Conservation (phyloP, 2,888 invertebrate genomes). For the Cylloceria caligata region DNA sequence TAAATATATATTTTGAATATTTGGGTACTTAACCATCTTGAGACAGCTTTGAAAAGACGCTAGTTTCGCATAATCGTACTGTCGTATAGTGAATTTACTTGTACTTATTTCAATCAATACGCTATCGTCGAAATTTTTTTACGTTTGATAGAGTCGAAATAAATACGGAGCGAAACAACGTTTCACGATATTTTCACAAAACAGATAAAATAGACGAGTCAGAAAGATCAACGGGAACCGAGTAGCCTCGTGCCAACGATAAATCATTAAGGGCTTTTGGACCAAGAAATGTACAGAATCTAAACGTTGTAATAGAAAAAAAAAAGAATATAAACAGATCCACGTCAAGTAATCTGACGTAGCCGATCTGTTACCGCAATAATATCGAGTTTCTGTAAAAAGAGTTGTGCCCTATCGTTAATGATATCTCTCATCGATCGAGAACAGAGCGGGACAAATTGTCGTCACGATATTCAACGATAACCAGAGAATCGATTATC, state of each 20-base stretch:
- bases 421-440: conserved; percentile 45
- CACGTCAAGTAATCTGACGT: conserved; percentile 36
- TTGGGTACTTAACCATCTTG: conserved; percentile 50
- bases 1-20: conserved; percentile 44
- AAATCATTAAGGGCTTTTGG: conserved; percentile 72
- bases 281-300: conserved; percentile 74
- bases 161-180: conserved; percentile 16
- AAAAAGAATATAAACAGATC: conserved; percentile 12
- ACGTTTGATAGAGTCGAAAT: not conserved
- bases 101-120: conserved; percentile 57
- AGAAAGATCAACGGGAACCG: conserved; percentile 67
- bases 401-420: conserved; percentile 33
- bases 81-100: conserved; percentile 37
- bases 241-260: conserved; percentile 65
- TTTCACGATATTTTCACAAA: conserved; percentile 45
- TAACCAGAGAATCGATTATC: conserved; percentile 52
- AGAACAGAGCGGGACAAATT: conserved; percentile 49
- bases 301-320: conserved; percentile 60
- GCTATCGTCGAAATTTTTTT: conserved; percentile 32
- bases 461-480: conserved; percentile 43
- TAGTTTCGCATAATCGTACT: conserved; percentile 41
- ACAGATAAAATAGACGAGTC: conserved; percentile 11
- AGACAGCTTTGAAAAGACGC: conserved; percentile 24
- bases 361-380: conserved; percentile 29
- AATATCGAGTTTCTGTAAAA: conserved; percentile 57